Base-by-base conservation (phyloP, 2,113 vertebrate genomes). In the Halichoeres trimaculatus region DNA sequence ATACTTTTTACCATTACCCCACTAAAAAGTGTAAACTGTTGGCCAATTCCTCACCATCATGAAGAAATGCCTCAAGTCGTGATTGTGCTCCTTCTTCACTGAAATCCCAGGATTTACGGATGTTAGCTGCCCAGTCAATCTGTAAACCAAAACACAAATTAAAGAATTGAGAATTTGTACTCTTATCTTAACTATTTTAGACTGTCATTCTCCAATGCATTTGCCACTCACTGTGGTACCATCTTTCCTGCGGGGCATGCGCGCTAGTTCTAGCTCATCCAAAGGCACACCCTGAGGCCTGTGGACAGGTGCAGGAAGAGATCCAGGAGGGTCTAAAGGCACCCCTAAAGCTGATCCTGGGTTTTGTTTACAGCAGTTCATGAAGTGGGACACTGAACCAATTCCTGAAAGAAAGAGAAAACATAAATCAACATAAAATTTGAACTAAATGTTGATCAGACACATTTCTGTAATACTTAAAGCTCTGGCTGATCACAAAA, bases 81-180 rank as follows among this genome's bases (percentile, higher is more conserved):
- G 57, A 85, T 14, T 88, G 92, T 30, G 91, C 93, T 38, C 93
- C 93, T n/a, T 85, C 87, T 72, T 94, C 93, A 59, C 89, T 93
- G 59, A 94, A 93, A 74, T 94, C 91, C 94, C 94, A 94, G 12
- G 91, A 86, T 1, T 80, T 81, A 0, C 82, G 79, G 54, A 94
- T 94, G 71, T 93, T 92, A 2, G 69, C 87, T 7, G 93, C 91
- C 94, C 93, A 93, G 76, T 94, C 91, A 62, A 94, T 83, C 94
- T 94, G 76, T 50, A 84, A 13, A 22, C 3, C 40, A 48, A 67
- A 70, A 63, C 20, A 81, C 22, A 76, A 65, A 24, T 5, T 19
- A 61, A 60, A 26, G 20, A 14, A 5, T 68, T 12, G 61, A 22
- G 16, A 67, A 16, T 20, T 6, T 1, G 19, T 30, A 7, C 51